These are phyloP conservation scores for Cecidostiba fungosa DNA, from an alignment of 2,888 invertebrate species.

Conservation along the genomic window DNA sequence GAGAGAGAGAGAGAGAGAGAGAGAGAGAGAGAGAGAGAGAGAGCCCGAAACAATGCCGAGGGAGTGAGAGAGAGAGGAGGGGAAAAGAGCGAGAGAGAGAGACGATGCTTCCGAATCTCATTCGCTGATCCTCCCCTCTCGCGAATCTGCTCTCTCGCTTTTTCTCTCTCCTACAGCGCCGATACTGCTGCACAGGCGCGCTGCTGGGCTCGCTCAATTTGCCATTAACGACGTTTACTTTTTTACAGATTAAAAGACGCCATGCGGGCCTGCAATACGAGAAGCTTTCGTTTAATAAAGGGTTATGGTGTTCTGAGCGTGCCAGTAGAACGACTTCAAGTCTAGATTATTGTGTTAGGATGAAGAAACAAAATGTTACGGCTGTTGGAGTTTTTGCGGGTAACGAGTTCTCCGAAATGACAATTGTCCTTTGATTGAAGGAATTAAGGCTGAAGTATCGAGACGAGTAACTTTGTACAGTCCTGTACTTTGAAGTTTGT, in stretches of 20 bases:
- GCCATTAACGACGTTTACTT: constrained; percentile 51
- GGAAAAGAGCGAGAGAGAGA: constrained; percentile 39
- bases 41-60: constrained; percentile 56
- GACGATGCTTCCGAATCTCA: constrained; percentile 53
- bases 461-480: too few relatives aligned
- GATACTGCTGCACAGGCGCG: background rate
- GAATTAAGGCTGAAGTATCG: too few relatives aligned
- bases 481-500: too few relatives aligned
- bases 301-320: background rate
- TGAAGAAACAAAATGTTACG: background rate
- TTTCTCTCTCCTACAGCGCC: background rate
- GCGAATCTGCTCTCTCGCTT: constrained; percentile 8
- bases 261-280: background rate
- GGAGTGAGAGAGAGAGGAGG: constrained; percentile 28
- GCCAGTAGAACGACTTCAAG: background rate
- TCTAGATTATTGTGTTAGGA: background rate
- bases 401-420: too few relatives aligned
- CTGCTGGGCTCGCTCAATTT: constrained; percentile 42
- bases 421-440: too few relatives aligned
- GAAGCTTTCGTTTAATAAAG: background rate
- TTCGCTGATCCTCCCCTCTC: constrained; percentile 27
- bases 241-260: constrained; percentile 41
- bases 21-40: constrained; percentile 7
- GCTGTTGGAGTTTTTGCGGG: too few relatives aligned
- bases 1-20: constrained; percentile 21